Conservation (phyloP, 1,140 invertebrate genomes). For the Chrysomallon squamiferum region DNA sequence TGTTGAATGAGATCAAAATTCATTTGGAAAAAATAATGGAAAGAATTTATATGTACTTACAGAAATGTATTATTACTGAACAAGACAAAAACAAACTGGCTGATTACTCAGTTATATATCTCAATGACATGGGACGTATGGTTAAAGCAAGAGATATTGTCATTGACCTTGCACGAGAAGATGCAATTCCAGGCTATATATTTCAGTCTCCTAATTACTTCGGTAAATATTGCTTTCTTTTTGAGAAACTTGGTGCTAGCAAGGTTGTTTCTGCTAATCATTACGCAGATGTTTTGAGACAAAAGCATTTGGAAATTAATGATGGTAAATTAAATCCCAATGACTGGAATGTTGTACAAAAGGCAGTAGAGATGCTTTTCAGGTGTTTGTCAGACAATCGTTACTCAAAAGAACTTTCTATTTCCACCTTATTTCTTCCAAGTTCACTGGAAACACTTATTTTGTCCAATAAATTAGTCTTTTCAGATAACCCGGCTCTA, state of each 20-base stretch:
- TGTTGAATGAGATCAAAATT: background rate
- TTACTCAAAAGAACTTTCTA: background rate
- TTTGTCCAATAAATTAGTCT: conserved; percentile 21
- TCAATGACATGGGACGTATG: background rate
- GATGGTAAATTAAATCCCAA: conserved; percentile 33
- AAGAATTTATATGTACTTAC: background rate
- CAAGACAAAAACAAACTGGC: background rate
- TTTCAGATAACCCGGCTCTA: conserved; percentile 15
- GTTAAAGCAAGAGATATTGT: background rate
- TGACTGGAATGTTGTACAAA: conserved; percentile 26
- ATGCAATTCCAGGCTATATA: background rate
- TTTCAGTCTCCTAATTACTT: background rate
- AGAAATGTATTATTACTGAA: background rate
- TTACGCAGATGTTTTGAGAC: conserved; percentile 29
- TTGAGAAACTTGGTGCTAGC: conserved; percentile 33
- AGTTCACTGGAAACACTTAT: conserved; percentile 10
- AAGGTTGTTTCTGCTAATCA: conserved; percentile 19
- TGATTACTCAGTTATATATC: background rate
- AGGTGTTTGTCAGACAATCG: background rate
- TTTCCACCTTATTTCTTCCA: conserved; percentile 32
- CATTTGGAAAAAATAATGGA: background rate
- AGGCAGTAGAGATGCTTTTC: conserved; percentile 34
- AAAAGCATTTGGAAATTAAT: conserved; percentile 6
- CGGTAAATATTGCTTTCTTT: conserved; percentile 7
- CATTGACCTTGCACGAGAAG: background rate